Evolutionary conservation across 1,140 invertebrate species (phyloP), one percentile per base, ranked within the genome.

Genomic region (Aphidius gifuensis): DNA sequence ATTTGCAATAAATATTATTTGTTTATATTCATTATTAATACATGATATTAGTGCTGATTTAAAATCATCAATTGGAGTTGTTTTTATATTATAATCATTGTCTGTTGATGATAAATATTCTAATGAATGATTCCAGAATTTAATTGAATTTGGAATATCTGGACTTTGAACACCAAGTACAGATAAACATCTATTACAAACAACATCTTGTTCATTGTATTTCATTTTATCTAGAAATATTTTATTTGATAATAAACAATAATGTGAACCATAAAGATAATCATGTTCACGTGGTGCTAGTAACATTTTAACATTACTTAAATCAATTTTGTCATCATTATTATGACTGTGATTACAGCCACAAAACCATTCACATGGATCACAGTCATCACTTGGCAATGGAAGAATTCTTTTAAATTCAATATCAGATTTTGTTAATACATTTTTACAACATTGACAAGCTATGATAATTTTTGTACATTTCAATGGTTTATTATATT

Each of bases 281-380:
- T 80, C 79, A 3, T 64, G 61, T 9, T 73, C 65, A 47, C 61
- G 66, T 46, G 78, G 76, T 39, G 64, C 51, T 23, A 79, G 58
- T 4, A 70, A 62, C 43, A 64, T 58, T 38, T 54, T n/a, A n/a
- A 64, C 58, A 57, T 32, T 32, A 32, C 4, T 32, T 32, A 32
- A 32, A 32, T 32, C 23, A 32, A 32, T 32, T 3, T 32, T 32
- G 4, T 64, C 9, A 43, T 66, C n/a, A 55, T 64, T 11, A 46
- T 66, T 49, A 4, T 64, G 57, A 39, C 46, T 67, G 47, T 80
- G 74, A 16, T 64, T 74, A 61, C 77, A 78, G 1, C 23, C 4
- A 54, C 79, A 81, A 61, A 80, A 81, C 76, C 78, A 81, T 56
- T 81, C 77, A 16, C 60, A 58, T 16, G 74, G 70, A 64, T 80